Evolutionary conservation across 2,888 invertebrate genomes (phyloP), one percentile per base, ranked within the genome.

Genomic region (Escarpia spicata): DNA sequence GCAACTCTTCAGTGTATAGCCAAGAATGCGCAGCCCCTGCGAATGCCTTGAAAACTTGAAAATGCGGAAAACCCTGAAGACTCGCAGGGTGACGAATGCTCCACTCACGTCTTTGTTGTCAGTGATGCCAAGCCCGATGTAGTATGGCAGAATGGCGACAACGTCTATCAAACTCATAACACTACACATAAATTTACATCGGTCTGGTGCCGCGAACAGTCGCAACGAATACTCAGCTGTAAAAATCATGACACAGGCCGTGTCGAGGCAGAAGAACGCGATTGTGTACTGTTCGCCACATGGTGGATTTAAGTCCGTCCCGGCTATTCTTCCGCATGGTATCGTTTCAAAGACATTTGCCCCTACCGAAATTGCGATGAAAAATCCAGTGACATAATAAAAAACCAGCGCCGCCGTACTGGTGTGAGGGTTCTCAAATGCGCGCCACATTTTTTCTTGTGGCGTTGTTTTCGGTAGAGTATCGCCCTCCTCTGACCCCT

Each of bases 31-130:
- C 93, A 99, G 97, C 93, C 99, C 99, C 97, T 99, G 99, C 94
- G 99, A 99, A 97, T 99, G 99, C 95, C 99, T 98, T 94, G 99
- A 99, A 97, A 99, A 99, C 97, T 99, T 99, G 97, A 99, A 99
- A 97, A 99, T 99, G 96, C 99, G 98, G 97, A 99, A 99, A 95
- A 99, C 99, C 95, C 99, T 98, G 97, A 99, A 99, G 96, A 99
- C 99, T 96, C 99, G 97, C 95, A 99, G 97, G 94, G 99, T 99
- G 95, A 99, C 99, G 97, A 99, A 99, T 93, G 99, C 99, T 94
- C 99, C 99, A 93, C 99, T 99, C 97, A 99, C 99, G 97, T 99
- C 99, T 97, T 99, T 99, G 97, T 99, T 99, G 94, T 98, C 99
- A 90, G 99, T 98, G 95, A 99, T 98, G n/a, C 94, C 94, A 95